These are phyloP conservation scores for Spea hammondii DNA, from an alignment of 2,797 vertebrate genomes.

Conservation along the genomic window DNA sequence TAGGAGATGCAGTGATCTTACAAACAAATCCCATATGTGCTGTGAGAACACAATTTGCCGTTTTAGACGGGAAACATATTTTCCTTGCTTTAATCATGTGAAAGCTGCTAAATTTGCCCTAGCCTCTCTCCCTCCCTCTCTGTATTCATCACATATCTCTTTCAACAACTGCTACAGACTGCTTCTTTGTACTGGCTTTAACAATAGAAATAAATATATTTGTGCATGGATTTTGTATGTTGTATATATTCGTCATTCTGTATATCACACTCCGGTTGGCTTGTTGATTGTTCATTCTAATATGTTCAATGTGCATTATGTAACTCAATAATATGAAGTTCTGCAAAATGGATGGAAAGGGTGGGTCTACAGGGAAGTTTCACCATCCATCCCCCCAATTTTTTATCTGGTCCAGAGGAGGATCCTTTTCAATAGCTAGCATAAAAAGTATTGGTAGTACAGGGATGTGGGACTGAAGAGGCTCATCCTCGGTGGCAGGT, in stretches of 20 bases:
- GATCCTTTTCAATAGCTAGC: too few species aligned
- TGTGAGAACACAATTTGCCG: slow-evolving; percentile 29
- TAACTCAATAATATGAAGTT: too few species aligned
- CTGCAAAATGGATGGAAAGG: too few species aligned
- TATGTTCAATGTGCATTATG: too few species aligned
- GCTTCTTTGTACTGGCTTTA: background rate
- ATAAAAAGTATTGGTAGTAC: too few species aligned
- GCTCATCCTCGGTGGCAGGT: too few species aligned
- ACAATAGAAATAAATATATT: background rate
- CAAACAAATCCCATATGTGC: slow-evolving; percentile 22
- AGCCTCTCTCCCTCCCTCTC: background rate
- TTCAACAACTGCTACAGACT: background rate
- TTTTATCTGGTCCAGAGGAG: too few species aligned
- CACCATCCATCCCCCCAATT: too few species aligned
- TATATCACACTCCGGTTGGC: background rate
- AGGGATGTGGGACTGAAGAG: too few species aligned
- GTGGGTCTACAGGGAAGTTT: too few species aligned
- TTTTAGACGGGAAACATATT: slow-evolving; percentile 33
- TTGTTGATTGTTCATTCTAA: too few species aligned
- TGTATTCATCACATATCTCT: slow-evolving; percentile 9
- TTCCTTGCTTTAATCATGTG: slow-evolving; percentile 10
- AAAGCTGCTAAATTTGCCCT: slow-evolving; percentile 32
- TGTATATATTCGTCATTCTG: background rate
- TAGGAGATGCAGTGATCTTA: background rate
- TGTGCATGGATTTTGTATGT: background rate